Base-by-base conservation (phyloP, 2,888 invertebrate species). In the Apomyelois bistriatella region DNA sequence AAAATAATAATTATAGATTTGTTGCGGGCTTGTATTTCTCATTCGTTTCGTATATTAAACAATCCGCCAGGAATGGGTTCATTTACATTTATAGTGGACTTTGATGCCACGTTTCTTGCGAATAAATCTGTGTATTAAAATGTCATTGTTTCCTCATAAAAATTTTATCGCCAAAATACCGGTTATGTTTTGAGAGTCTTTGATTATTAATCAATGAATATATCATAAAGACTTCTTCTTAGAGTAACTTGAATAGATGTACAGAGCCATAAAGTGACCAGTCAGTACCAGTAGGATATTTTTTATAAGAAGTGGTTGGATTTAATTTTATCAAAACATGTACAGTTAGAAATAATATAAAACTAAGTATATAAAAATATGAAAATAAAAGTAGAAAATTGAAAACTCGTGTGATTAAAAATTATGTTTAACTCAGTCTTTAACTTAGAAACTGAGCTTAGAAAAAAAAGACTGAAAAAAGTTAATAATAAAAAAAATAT, bases 81-180 rank as follows among this genome's bases (percentile, higher is more conserved):
- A 76, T 77, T 79, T 67, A 55, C 70, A 72, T 76, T 62, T 61
- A 56, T 56, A 57, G 60, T 59, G 60, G 59, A 49, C 52, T 52
- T 61, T 60, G 60, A 64, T 58, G 54, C 55, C 61, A 61, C 62
- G 56, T 55, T 54, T 56, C 51, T 53, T 58, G 62, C 59, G 62
- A 61, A 61, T 61, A 64, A 12, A 68, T 67, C 66, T 70, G 57
- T 65, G 68, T 65, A 60, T 59, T 65, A 69, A 69, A 58, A 48
- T 61, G 60, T 57, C 61, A 68, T 69, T 47, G 47, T 35, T 35
- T 32, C 42, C 42, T 28, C 42, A 43, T 43, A 43, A 43, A 43
- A 43, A 12, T 22, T 12, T 43, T 43, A 43, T 43, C 10, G 42
- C 42, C 28, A 43, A 43, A 43, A 43, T 43, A 43, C 42, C 28